These are phyloP conservation scores for Pluvialis apricaria DNA, from an alignment of 2,113 vertebrate species.

Conservation along the genomic window DNA sequence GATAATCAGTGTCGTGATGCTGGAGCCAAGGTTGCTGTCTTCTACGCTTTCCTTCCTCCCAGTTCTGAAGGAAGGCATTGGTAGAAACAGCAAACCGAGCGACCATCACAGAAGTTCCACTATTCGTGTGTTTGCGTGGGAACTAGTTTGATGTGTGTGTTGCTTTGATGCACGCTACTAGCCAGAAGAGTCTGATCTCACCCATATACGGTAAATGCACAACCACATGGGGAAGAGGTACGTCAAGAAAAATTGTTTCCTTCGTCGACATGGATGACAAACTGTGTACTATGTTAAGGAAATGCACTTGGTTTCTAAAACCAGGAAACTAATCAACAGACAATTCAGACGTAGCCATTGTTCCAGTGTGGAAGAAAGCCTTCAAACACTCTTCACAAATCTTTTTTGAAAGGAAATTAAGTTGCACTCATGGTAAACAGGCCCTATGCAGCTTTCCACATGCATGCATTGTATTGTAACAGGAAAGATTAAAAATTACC, in stretches of 20 bases:
- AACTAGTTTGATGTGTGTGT: neutral
- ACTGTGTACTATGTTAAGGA: neutral
- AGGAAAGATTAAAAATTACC: neutral
- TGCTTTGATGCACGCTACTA: neutral
- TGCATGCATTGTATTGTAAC: neutral
- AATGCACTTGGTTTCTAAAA: neutral
- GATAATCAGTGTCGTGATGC: rapidly evolving
- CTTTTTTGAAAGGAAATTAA: neutral
- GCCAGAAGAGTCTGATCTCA: neutral
- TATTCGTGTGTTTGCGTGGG: rapidly evolving
- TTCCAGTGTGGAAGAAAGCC: neutral
- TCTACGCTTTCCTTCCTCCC: neutral
- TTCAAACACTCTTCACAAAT: neutral
- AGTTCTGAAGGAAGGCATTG: neutral
- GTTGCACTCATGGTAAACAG: neutral
- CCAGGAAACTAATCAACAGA: neutral
- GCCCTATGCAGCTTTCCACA: neutral
- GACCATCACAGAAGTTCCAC: neutral
- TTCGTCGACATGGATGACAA: neutral
- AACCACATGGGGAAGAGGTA: neutral
- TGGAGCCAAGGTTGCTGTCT: neutral
- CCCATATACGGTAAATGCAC: neutral
- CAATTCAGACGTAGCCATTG: neutral
- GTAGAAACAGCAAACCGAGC: neutral
- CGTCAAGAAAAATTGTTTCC: neutral